phyloP scores from a whole-genome alignment of 2,797 vertebrate species.

The Thripadectes ignobilis region DNA sequence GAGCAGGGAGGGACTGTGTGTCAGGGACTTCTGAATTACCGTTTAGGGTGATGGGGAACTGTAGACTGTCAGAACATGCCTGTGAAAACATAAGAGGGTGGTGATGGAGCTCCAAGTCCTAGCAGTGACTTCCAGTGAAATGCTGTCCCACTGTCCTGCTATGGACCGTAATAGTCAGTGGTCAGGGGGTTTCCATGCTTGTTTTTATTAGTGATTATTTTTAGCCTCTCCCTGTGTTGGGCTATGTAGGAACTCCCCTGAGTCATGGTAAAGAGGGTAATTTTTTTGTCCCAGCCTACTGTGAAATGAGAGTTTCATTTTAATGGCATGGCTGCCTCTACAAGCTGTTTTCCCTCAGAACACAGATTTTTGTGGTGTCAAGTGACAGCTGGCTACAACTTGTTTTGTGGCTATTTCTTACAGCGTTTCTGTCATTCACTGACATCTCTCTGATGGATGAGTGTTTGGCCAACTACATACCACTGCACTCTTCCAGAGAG shows the following conservation, averaged over 20 bases:
- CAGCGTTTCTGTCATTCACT: neutral
- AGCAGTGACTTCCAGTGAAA: fast-evolving
- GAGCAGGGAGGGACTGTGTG: neutral
- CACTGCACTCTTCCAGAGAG: neutral
- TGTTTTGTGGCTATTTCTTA: neutral
- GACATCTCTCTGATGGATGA: too few species aligned
- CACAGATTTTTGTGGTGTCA: neutral
- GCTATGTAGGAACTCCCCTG: neutral
- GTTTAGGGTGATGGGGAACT: fast-evolving
- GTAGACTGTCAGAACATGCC: fast-evolving
- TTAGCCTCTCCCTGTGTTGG: neutral
- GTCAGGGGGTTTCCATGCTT: fast-evolving
- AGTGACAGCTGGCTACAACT: neutral
- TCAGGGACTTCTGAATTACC: neutral
- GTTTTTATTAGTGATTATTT: neutral
- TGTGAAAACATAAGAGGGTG: neutral
- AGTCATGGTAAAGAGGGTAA: neutral
- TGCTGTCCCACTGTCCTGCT: fast-evolving
- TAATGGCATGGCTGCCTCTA: fast-evolving
- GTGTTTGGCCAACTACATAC: neutral
- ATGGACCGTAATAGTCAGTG: neutral
- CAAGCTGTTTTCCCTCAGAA: neutral
- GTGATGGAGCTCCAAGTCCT: neutral
- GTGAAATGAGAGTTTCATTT: neutral
- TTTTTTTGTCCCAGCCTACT: neutral